Conservation (phyloP, 2,888 invertebrate species). For the Scrobipalpa costella region DNA sequence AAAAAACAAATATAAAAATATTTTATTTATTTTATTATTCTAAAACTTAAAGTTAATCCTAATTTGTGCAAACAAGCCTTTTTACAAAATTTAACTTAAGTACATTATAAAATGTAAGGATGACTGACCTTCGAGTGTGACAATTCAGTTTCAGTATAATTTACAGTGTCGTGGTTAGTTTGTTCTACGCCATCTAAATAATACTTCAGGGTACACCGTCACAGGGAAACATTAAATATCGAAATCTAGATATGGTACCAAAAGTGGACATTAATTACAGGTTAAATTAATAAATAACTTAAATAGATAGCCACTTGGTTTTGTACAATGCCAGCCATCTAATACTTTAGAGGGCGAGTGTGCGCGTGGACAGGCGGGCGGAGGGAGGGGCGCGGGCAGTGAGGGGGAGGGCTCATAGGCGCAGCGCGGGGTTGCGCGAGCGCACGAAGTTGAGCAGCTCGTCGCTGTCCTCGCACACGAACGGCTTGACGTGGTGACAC, state of each 20-base stretch:
- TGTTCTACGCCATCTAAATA: slow-evolving; percentile 22
- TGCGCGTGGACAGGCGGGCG: slow-evolving; percentile 23
- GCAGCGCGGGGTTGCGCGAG: slow-evolving; percentile 92
- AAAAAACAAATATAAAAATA: slow-evolving; percentile 13
- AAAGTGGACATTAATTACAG: slow-evolving; percentile 39
- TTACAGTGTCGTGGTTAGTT: slow-evolving; percentile 20
- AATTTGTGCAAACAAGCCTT: slow-evolving; percentile 69
- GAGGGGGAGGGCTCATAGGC: slow-evolving; percentile 78
- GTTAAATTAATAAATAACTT: slow-evolving; percentile 72
- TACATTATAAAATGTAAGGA: slow-evolving; percentile 31
- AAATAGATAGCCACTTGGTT: slow-evolving; percentile 68
- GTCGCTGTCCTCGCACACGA: slow-evolving; percentile 95
- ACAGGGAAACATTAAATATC: slow-evolving; percentile 19
- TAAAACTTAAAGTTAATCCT: slow-evolving; percentile 69
- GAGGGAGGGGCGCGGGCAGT: slow-evolving; percentile 27
- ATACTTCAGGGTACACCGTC: slow-evolving; percentile 22
- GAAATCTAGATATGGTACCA: slow-evolving; percentile 24
- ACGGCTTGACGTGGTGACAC: slow-evolving; percentile 92
- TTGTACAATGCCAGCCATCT: slow-evolving; percentile 77
- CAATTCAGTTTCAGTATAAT: slow-evolving; percentile 28
- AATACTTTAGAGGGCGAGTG: slow-evolving; percentile 53
- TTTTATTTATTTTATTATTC: slow-evolving; percentile 51
- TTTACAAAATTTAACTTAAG: slow-evolving; percentile 64
- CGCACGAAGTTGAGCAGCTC: slow-evolving; percentile 94
- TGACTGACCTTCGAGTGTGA: slow-evolving; percentile 50